These are phyloP conservation scores for Malachius bipustulatus DNA, from an alignment of 2,888 invertebrate genomes.

Conservation along the genomic window DNA sequence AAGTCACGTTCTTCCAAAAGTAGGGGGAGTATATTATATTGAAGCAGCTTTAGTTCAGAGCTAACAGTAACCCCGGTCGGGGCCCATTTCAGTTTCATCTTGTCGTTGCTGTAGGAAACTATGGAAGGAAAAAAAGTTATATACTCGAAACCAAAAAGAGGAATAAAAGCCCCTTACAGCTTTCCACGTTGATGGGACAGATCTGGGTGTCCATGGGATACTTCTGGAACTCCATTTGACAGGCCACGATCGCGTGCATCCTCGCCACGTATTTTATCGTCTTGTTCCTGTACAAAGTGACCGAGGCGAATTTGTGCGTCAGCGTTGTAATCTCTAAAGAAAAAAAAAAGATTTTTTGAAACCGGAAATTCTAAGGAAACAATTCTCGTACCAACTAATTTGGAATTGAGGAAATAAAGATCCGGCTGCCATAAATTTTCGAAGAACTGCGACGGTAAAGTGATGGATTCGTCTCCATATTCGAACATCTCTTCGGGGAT, in stretches of 20 bases:
- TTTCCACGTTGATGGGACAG: conserved; percentile 72
- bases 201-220: conserved; percentile 81
- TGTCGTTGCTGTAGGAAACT: conserved; percentile 72
- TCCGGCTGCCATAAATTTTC: conserved; percentile 83
- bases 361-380: conserved; percentile 3
- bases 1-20: conserved; percentile 59
- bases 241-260: conserved; percentile 76
- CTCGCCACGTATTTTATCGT: conserved; percentile 69
- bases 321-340: conserved; percentile 65
- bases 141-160: neutral
- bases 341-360: conserved; percentile 14
- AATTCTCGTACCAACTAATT: conserved; percentile 57
- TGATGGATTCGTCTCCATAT: conserved; percentile 68
- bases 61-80: conserved; percentile 64
- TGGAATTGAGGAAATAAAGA: conserved; percentile 73
- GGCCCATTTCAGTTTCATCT: conserved; percentile 64
- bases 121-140: conserved; percentile 22
- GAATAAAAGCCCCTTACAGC: conserved; percentile 57
- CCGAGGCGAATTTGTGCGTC: conserved; percentile 70
- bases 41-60: conserved; percentile 65
- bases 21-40: conserved; percentile 65
- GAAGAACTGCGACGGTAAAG: conserved; percentile 66
- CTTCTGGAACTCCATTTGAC: conserved; percentile 77
- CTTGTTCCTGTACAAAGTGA: conserved; percentile 67
- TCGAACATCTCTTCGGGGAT: conserved; percentile 69